Evolutionary conservation across 2,888 invertebrate species (phyloP).

Genomic region (Tetragonula carbonaria): DNA sequence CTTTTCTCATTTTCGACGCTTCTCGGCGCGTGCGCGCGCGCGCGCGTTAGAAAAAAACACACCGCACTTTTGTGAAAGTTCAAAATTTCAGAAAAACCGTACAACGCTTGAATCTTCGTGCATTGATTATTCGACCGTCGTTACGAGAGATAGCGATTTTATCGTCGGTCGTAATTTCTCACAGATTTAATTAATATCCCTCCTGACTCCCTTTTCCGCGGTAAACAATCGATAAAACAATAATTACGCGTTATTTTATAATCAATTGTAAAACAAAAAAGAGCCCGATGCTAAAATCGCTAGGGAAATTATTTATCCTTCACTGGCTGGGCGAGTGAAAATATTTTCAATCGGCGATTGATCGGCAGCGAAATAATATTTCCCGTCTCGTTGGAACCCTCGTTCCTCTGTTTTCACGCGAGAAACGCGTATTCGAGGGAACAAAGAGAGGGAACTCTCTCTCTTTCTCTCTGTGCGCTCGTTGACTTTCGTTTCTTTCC

Average conservation of each 20-base stretch:
- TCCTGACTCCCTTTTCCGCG: fast-evolving
- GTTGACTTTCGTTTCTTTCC: background rate
- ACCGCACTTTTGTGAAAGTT: no score
- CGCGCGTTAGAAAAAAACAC: no score
- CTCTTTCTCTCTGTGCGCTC: no score
- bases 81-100: no score
- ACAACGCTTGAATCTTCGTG: no score
- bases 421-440: background rate
- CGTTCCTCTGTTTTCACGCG: background rate
- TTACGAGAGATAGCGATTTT: background rate
- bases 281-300: background rate
- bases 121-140: no score
- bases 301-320: background rate
- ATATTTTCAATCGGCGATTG: background rate
- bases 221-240: background rate
- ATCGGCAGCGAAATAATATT: background rate
- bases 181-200: background rate
- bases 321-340: background rate
- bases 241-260: background rate
- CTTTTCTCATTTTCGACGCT: no score
- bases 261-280: background rate
- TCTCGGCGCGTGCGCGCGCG: no score
- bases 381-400: background rate
- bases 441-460: background rate
- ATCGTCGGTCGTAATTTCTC: background rate